Conservation (phyloP, 2,113 vertebrate species). For the Oncorhynchus clarkii region DNA sequence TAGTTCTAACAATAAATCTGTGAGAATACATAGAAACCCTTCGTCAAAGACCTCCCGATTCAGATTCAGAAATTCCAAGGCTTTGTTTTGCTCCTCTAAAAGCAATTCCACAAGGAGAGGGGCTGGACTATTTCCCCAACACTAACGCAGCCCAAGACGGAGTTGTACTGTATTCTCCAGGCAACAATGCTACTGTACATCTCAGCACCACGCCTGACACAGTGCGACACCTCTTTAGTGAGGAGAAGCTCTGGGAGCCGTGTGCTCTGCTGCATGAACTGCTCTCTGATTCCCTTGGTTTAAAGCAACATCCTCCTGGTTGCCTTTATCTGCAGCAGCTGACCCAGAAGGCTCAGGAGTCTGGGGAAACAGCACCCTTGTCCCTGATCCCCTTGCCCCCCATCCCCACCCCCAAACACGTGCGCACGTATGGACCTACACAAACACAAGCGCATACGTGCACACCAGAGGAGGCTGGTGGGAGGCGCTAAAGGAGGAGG, state of each 20-base stretch:
- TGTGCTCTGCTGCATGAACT: background rate
- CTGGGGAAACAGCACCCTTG: conserved; percentile 13
- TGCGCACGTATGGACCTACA: too few relatives aligned
- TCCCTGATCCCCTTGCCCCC: conserved; percentile 1
- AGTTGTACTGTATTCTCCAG: conserved; percentile 26
- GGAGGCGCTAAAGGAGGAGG: too few relatives aligned
- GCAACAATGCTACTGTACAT: conserved; percentile 6
- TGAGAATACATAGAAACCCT: background rate
- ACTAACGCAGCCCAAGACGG: conserved; percentile 22
- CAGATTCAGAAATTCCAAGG: background rate
- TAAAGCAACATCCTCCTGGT: background rate
- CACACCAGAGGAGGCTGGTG: too few relatives aligned
- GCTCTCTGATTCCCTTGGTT: background rate
- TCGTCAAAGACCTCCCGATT: background rate
- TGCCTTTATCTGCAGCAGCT: conserved; percentile 37
- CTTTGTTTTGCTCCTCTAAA: background rate
- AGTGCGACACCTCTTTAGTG: conserved; percentile 19
- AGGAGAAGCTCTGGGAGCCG: background rate
- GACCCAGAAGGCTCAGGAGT: conserved; percentile 45
- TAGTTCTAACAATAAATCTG: background rate
- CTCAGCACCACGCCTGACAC: conserved; percentile 13
- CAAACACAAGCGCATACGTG: background rate
- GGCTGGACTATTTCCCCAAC: background rate
- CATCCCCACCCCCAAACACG: too few relatives aligned
- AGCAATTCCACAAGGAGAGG: background rate